Evolutionary conservation across 2,113 vertebrate species (phyloP).

Genomic region (Nematolebias whitei): DNA sequence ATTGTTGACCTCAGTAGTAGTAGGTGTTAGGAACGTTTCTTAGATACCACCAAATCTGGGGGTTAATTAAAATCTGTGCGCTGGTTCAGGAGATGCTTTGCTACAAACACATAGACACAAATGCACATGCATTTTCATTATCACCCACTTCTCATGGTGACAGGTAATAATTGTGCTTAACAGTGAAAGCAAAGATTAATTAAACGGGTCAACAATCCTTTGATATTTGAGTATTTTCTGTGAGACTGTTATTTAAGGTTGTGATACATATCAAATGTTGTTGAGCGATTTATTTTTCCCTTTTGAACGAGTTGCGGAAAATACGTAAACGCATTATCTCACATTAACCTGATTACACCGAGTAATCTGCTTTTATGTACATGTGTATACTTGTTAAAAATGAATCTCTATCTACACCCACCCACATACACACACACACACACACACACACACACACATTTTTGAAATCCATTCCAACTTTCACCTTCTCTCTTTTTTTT

Average conservation of each 20-base stretch:
- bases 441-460: constrained; percentile 15
- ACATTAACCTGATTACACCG: constrained; percentile 53
- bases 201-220: no score
- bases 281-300: not conserved
- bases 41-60: no score
- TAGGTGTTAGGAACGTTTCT: no score
- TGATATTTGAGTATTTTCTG: not conserved
- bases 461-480: constrained; percentile 18
- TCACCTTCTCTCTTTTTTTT: constrained; percentile 8
- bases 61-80: no score
- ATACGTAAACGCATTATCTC: constrained; percentile 37
- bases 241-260: not conserved
- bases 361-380: constrained; percentile 39
- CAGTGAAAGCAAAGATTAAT: no score
- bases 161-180: no score
- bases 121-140: no score
- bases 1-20: no score
- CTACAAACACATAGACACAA: no score
- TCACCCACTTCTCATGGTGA: no score
- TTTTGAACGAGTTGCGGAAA: constrained; percentile 5
- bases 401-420: constrained; percentile 22
- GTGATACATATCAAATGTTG: constrained; percentile 1
- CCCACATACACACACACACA: constrained; percentile 10
- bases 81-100: no score
- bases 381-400: constrained; percentile 24